phyloP scores from a whole-genome alignment of 2,888 invertebrate species.

The Furcula furcula region DNA sequence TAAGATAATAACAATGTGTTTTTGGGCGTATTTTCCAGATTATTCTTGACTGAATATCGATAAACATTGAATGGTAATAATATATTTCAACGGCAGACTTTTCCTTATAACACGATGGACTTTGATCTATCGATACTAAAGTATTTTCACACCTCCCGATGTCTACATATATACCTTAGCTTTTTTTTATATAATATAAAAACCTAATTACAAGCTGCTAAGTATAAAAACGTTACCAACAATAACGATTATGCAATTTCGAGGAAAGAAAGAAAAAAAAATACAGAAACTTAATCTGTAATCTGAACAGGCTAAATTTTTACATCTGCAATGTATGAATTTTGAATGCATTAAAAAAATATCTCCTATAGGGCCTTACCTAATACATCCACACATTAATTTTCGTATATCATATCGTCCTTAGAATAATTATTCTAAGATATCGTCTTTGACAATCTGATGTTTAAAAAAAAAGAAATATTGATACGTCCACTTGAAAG shows the following conservation, averaged over 20 bases:
- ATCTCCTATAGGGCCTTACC: constrained; percentile 79
- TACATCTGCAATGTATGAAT: constrained; percentile 65
- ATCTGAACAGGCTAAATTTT: constrained; percentile 50
- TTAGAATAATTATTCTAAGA: too few species aligned
- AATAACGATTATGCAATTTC: constrained; percentile 75
- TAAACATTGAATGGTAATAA: too few species aligned
- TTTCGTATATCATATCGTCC: constrained; percentile 77
- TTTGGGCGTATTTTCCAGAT: too few species aligned
- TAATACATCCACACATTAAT: constrained; percentile 77
- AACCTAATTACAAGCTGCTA: constrained; percentile 76
- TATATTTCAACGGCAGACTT: too few species aligned
- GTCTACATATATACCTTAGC: constrained; percentile 66
- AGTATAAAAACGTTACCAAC: constrained; percentile 73
- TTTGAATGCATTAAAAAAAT: constrained; percentile 80
- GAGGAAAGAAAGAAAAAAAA: constrained; percentile 54
- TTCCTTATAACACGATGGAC: too few species aligned
- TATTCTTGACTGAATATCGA: too few species aligned
- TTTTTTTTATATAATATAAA: constrained; percentile 59
- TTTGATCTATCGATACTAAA: too few species aligned
- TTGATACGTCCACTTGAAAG: constrained; percentile 58
- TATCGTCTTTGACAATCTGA: constrained; percentile 79
- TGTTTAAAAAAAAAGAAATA: constrained; percentile 57
- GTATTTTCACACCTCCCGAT: constrained; percentile 71
- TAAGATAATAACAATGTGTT: too few species aligned
- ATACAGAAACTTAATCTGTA: constrained; percentile 38